Base-by-base conservation (phyloP, 2,888 invertebrate genomes). In the Nomada goodeniana region DNA sequence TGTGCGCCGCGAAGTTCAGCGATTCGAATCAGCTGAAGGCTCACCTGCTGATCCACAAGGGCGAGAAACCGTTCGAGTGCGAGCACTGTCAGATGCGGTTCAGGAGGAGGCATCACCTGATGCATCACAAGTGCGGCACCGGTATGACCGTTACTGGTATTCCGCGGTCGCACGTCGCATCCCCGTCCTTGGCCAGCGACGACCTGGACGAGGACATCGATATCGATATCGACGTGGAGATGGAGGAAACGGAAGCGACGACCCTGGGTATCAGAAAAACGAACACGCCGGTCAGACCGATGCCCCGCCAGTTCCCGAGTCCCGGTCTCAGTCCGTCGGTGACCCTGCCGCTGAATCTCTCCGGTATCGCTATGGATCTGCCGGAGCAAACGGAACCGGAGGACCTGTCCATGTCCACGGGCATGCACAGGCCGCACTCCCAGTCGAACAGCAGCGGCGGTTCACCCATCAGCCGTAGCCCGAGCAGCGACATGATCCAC, bases 331-430 rank as follows among this genome's bases (percentile, higher is more conserved):
- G 11, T 18, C 2, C 80, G 11, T 76, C 89, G 52, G 60, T 74
- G 94, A 95, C 76, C 94, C 94, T 89, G 94, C 95, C 86, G 94
- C 95, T 94, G 94, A 95, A 85, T 94, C 95, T 94, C 94, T 95
- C 94, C 94, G 94, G 93, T 94, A 93, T 86, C 20, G 86, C 84
- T n/a, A 81, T 82, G 36, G 86, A 89, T 10, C 92, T 96, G 65
- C 98, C 98, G 23, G 98, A 97, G 93, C 98, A 98, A 94, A 98
- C 98, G 2, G 98, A 98, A 93, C 98, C 98, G 10, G 98, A 98
- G 93, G 98, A 98, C 93, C 95, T 98, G 84, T 98, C 98, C 74
- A 96, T 98, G 95, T 96, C 95, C 64, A 95, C 95, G 7, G 94
- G 95, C 0, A 90, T 94, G 86, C 89, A 94, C 85, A 88, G 92